Evolutionary conservation across 2,888 invertebrate species (phyloP).

Genomic region (Pemphredon lugubris): DNA sequence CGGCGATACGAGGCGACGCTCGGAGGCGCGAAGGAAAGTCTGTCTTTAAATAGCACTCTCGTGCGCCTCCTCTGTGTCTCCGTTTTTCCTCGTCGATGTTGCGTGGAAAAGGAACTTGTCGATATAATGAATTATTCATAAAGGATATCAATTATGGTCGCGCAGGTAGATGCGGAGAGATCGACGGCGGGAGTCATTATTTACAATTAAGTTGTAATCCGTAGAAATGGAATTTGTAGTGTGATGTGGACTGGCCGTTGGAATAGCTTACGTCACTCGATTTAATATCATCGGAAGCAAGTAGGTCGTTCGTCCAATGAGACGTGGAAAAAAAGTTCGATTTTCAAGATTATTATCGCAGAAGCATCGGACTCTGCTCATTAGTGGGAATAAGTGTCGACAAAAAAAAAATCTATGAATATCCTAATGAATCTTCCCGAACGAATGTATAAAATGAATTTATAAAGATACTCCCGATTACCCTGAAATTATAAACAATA

Average conservation of each 20-base stretch:
- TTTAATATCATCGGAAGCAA: too few species aligned
- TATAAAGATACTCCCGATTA: too few species aligned
- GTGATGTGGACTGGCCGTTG: neutral
- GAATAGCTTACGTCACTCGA: slow-evolving; percentile 10
- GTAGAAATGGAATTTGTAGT: slow-evolving; percentile 18
- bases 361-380: too few species aligned
- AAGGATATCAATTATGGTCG: slow-evolving; percentile 44
- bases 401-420: too few species aligned
- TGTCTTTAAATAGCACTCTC: slow-evolving; percentile 32
- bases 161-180: neutral
- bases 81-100: slow-evolving; percentile 17
- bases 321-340: too few species aligned
- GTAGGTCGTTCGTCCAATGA: too few species aligned
- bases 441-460: too few species aligned
- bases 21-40: slow-evolving; percentile 37
- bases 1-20: slow-evolving; percentile 24
- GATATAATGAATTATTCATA: slow-evolving; percentile 48
- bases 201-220: slow-evolving; percentile 26
- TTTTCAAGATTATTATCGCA: too few species aligned
- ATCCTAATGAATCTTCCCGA: too few species aligned
- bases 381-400: too few species aligned
- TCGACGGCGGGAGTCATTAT: neutral
- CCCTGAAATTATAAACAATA: too few species aligned
- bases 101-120: slow-evolving; percentile 20
- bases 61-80: neutral